Base-by-base conservation (phyloP, 2,888 invertebrate species). In the Campoplex nolae region DNA sequence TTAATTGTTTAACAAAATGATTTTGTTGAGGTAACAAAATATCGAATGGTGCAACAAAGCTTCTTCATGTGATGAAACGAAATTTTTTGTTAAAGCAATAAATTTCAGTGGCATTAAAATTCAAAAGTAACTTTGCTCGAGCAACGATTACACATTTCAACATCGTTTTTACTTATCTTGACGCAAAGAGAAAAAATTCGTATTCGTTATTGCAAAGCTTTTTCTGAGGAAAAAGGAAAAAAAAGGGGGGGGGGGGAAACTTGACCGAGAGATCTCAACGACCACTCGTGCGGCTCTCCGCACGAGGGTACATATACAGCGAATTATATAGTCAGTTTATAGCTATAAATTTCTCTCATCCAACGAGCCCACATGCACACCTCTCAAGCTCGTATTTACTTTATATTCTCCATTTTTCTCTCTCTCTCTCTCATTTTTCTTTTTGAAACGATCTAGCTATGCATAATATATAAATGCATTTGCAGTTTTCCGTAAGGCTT, bases 221-320 rank as follows among this genome's bases (percentile, higher is more conserved):
- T 62, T 62, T 56, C 7, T 13, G 28, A 6, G 7, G n/a, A 45
- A n/a, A 48, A 45, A 28, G 7, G 32, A 45, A 45, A 3, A 8
- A 78, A 38, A 67, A 23, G 23, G 23, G 23, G 23, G 23, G 23
- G 23, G 23, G 65, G 45, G 28, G 35, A 54, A 48, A 48, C 38
- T 65, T 78, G 75, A 54, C 62, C 48, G 23, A 76, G 42, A 68
- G 74, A 62, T 56, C 70, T 58, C 35, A 68, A 83, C 75, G 75
- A 86, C 65, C 81, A 68, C 74, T 81, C 77, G 77, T 85, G 65
- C 67, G 67, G 78, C 42, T 82, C 81, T 73, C 38, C 74, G 75
- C 67, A 71, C 28, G 58, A 58, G 42, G 67, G 48, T 45, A 35
- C 71, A 28, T 32, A 62, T n/a, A 62, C 13, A 51, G 51, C 71